Base-by-base conservation (phyloP, 2,113 vertebrate species). In the Protobothrops mucrosquamatus region DNA sequence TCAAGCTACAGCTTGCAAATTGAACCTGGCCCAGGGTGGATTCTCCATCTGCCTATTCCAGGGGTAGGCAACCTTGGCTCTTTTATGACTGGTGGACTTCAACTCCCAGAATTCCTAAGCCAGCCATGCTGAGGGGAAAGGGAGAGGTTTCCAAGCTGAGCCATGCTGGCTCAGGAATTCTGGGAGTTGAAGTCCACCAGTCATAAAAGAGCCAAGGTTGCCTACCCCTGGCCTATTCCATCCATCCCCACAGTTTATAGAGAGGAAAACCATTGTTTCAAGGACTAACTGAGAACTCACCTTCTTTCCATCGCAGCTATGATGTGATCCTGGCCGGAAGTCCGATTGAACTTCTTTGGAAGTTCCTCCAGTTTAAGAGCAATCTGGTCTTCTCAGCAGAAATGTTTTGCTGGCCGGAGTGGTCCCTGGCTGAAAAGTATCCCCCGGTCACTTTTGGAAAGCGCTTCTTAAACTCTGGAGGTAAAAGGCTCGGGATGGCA, bases 331-430 rank as follows among this genome's bases (percentile, higher is more conserved):
- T 98, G 91, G 98, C 98, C 0, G 96, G 97, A 11, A 97, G 97
- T 59, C 98, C 98, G 11, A 81, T 96, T 0, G 98, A 98, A 95
- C 96, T 98, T 89, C 96, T 98, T 26, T 95, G 91, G 96, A 98
- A 98, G 91, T 98, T 98, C 6, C 51, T 96, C 24, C 96, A 95
- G 48, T 97, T 97, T 8, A 96, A 97, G 15, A 98, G 98, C 92
- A 97, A 92, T 4, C 93, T 98, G 74, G 96, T 98, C 29, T 98
- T 98, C 94, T 98, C 98, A 0, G 98, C 98, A 0, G 98, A 98
- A 95, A 94, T 96, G 24, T 98, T 98, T 96, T 98, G 98, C 93
- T 98, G 98, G 98, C 98, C 98, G 0, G 98, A 98, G 94, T 98
- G 98, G 97, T 95, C 95, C 0, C 96, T 98, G 48, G 98, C 97